Conservation (phyloP, 1,140 invertebrate species). For the Drosophila arizonae region DNA sequence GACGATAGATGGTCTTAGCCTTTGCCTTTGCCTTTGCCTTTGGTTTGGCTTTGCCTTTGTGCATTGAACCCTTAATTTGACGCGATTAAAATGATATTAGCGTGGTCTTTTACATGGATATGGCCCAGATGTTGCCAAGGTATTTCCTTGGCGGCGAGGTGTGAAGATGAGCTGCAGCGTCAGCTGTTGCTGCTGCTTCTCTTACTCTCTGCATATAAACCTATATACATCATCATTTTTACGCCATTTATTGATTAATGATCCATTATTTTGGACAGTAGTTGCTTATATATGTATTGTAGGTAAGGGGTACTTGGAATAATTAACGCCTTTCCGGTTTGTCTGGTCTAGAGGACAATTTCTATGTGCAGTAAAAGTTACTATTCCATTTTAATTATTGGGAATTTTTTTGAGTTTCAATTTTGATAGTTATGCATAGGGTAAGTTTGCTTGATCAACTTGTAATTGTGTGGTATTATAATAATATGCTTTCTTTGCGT, state of each 20-base stretch:
- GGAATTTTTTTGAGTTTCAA: not conserved
- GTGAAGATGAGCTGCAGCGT: conserved; percentile 60
- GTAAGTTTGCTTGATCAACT: not conserved
- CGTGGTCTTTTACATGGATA: conserved; percentile 17
- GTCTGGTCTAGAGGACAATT: conserved; percentile 1
- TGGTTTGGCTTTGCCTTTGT: conserved; percentile 35
- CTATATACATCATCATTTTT: conserved; percentile 51
- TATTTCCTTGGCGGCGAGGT: conserved; percentile 57
- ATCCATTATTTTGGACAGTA: conserved; percentile 55
- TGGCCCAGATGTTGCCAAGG: conserved; percentile 57
- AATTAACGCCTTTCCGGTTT: conserved; percentile 74
- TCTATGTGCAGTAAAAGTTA: not conserved
- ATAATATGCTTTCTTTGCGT: too few species aligned
- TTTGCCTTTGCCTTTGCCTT: conserved; percentile 40
- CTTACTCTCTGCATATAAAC: conserved; percentile 2
- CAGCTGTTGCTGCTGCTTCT: conserved; percentile 48
- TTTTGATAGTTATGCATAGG: not conserved
- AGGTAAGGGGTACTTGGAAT: conserved; percentile 41
- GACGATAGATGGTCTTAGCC: not conserved
- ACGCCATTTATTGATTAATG: conserved; percentile 74
- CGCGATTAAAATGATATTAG: conserved; percentile 81
- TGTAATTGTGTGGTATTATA: too few species aligned
- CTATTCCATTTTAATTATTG: not conserved
- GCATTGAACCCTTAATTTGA: conserved; percentile 75
- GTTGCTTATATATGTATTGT: not conserved